Evolutionary conservation across 2,797 vertebrate species (phyloP).

Genomic region (Petrocephalus schoutedeni): DNA sequence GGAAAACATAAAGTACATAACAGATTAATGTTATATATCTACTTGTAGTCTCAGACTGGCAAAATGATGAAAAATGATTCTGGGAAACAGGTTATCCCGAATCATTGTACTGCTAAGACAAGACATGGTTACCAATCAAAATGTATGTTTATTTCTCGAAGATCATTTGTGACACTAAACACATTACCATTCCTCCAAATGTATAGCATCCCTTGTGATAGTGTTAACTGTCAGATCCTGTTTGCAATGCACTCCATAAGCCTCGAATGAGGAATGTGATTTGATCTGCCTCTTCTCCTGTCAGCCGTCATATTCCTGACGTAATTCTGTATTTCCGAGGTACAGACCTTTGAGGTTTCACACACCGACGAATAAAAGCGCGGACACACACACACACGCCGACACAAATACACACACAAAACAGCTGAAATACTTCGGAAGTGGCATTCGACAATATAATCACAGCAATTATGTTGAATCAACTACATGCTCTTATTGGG

Average conservation of each 20-base stretch:
- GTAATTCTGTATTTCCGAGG: background rate
- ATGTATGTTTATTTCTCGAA: conserved; percentile 63
- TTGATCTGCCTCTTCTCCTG: conserved; percentile 70
- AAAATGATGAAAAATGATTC: conserved; percentile 86
- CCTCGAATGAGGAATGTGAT: conserved; percentile 64
- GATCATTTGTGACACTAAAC: conserved; percentile 69
- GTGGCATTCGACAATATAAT: conserved; percentile 5
- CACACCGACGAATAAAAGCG: background rate
- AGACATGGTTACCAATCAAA: conserved; percentile 64
- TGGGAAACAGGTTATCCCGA: conserved; percentile 69
- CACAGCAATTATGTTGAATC: conserved; percentile 5
- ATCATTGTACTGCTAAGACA: conserved; percentile 66
- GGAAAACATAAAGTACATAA: background rate
- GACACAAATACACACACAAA: background rate
- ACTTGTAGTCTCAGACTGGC: conserved; percentile 52
- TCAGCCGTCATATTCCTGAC: background rate
- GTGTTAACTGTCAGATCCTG: conserved; percentile 67
- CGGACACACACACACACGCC: background rate
- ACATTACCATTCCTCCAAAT: conserved; percentile 70
- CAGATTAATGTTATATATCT: background rate
- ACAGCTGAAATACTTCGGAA: background rate
- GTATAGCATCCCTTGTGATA: conserved; percentile 67
- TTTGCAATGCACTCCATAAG: conserved; percentile 71
- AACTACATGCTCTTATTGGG: background rate
- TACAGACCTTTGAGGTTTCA: background rate